Evolutionary conservation across 2,888 invertebrate genomes (phyloP).

Genomic region (Chloromyia formosa): DNA sequence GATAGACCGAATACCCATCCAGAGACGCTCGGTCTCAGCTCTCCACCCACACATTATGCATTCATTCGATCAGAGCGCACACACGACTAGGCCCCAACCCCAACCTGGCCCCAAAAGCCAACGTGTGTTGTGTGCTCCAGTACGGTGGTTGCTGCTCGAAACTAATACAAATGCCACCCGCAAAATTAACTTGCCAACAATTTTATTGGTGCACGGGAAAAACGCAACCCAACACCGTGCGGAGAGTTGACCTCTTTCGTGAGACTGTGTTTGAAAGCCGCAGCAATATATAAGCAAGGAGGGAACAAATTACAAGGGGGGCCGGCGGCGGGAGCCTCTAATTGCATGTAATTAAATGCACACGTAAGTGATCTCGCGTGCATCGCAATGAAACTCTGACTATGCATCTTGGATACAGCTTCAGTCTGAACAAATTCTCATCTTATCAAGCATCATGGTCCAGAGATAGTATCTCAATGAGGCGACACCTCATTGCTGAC

Average conservation of each 20-base stretch:
- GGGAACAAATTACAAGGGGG: slow-evolving; percentile 41
- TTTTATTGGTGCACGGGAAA: slow-evolving; percentile 38
- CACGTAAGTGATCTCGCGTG: slow-evolving; percentile 48
- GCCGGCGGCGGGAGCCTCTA: slow-evolving; percentile 41
- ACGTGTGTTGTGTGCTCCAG: slow-evolving; percentile 16
- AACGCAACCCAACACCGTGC: slow-evolving; percentile 4
- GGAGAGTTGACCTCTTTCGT: slow-evolving; percentile 33
- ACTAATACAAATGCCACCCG: slow-evolving; percentile 17
- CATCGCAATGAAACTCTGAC: slow-evolving; percentile 16
- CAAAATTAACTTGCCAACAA: slow-evolving; percentile 6
- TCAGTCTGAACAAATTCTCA: too few species aligned
- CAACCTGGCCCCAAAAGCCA: slow-evolving; percentile 2
- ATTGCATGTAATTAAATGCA: slow-evolving; percentile 51
- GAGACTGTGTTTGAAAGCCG: slow-evolving; percentile 13
- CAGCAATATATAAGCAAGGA: too few species aligned
- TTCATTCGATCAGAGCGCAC: background rate
- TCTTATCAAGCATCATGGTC: too few species aligned
- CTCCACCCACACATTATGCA: slow-evolving; percentile 37
- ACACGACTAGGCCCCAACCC: background rate
- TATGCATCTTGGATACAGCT: background rate
- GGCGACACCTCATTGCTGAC: too few species aligned
- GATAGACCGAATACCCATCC: background rate
- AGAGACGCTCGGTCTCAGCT: slow-evolving; percentile 5
- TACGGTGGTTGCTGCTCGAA: slow-evolving; percentile 41
- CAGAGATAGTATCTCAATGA: too few species aligned